Base-by-base conservation (phyloP, 2,797 vertebrate species). In the Enoplosus armatus region DNA sequence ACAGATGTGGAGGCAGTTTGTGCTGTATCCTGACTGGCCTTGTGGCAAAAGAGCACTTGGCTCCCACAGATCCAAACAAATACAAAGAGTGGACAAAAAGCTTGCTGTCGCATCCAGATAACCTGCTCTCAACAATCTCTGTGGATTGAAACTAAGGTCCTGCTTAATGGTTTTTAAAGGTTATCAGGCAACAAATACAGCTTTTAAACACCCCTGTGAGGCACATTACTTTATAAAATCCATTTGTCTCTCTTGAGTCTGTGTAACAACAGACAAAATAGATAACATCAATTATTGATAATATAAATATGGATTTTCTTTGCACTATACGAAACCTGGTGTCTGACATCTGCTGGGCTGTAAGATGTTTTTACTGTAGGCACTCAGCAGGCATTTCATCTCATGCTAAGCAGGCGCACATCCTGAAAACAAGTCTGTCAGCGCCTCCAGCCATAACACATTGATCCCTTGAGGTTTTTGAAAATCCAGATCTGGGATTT, bases 1-100 rank as follows among this genome's bases (percentile, higher is more conserved):
- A 66, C 83, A 83, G 79, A 88, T 85, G 80, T 58, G 27, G 70
- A 53, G 10, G 29, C 61, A 27, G 72, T 78, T 76, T 60, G 16
- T 1, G 2, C 35, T 33, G 64, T 69, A 50, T 75, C n/a, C 53
- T 48, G 50, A 58, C 45, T 37, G 24, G 43, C 48, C 68, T 60
- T 64, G 70, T 41, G 35, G 51, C 35, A 35, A 45, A 71, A 69
- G 48, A 80, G 60, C 67, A 74, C 61, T 83, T 35, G 24, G 18
- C 66, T 87, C 47, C 54, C 26, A 14, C 39, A 77, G 56, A 82
- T 75, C 76, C 69, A 88, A 85, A 85, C 58, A 85, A 89, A 85
- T 29, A 16, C 47, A 62, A 73, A 70, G 33, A 63, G 64, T 18
- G 22, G 35, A 80, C 31, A 54, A 16, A 75, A 74, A 80, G 45